A percentile compares a stretch with the other conserved stretches of the same genome.
These are phyloP conservation scores for Pygoscelis antarcticus DNA, from an alignment of 2,113 vertebrate species.

Conservation along the genomic window DNA sequence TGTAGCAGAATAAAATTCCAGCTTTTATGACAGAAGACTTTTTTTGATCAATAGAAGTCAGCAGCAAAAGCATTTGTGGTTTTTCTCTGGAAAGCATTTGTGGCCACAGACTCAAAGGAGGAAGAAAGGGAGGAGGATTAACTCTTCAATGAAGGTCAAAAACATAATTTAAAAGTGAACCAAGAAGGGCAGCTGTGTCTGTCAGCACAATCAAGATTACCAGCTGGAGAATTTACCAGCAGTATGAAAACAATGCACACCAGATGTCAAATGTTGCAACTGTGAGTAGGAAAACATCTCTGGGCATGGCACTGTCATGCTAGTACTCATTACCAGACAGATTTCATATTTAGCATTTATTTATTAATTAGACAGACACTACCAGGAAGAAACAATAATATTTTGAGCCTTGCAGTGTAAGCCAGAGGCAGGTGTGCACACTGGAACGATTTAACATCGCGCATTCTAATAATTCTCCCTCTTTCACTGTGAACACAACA, in stretches of 20 bases:
- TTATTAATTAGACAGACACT: conserved; percentile 30
- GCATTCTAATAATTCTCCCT: neutral
- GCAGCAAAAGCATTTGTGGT: conserved; percentile 64
- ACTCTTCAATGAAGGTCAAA: conserved; percentile 78
- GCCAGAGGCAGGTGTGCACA: neutral
- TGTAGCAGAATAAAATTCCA: conserved; percentile 65
- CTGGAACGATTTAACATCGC: neutral
- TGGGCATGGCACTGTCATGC: conserved; percentile 16
- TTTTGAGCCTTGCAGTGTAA: neutral
- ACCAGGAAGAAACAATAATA: conserved; percentile 15
- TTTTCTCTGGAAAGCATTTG: conserved; percentile 75
- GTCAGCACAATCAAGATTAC: conserved; percentile 67
- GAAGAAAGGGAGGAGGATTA: conserved; percentile 72
- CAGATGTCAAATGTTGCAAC: conserved; percentile 74
- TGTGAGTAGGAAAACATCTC: conserved; percentile 44
- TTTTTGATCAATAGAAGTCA: conserved; percentile 71
- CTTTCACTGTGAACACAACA: neutral
- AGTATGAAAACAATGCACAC: conserved; percentile 75
- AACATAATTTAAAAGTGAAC: conserved; percentile 76
- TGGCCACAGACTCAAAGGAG: conserved; percentile 68
- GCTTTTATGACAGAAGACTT: conserved; percentile 63
- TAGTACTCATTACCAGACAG: conserved; percentile 1
- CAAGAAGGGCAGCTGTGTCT: conserved; percentile 76
- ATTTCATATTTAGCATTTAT: conserved; percentile 35
- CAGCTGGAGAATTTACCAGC: conserved; percentile 74